A percentile compares a stretch with the other conserved stretches of the same genome.
Conservation (phyloP, 2,888 invertebrate species). For the Aspidapion aeneum region DNA sequence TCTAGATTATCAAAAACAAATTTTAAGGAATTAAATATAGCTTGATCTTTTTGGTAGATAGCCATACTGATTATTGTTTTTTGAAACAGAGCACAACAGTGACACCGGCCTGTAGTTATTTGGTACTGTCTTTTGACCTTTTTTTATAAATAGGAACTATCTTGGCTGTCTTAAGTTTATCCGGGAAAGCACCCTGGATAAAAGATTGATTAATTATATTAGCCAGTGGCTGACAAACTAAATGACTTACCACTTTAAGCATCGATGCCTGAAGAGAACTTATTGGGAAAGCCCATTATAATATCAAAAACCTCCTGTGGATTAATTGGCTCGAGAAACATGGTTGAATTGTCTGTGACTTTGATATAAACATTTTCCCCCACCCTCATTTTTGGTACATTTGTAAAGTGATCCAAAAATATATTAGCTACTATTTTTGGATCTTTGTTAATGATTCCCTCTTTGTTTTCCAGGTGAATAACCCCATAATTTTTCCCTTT, state of each 20-base stretch:
- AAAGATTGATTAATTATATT: background rate
- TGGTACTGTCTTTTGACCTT: background rate
- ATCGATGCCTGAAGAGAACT: background rate
- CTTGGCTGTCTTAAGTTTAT: too few species aligned
- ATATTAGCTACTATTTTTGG: background rate
- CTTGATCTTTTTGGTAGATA: background rate
- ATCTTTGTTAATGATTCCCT: background rate
- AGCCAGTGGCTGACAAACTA: background rate
- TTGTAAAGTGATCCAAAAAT: background rate
- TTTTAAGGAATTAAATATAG: background rate
- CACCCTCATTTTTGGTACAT: background rate
- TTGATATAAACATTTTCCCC: background rate
- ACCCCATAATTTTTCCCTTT: background rate
- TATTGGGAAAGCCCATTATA: background rate
- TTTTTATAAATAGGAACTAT: too few species aligned
- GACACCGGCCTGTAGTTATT: background rate
- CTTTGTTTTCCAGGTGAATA: background rate
- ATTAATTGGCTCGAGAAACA: background rate
- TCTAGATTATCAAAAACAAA: background rate
- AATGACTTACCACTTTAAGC: too few species aligned
- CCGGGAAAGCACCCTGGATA: background rate
- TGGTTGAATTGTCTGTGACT: background rate
- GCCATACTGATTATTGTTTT: background rate
- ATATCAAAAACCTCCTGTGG: background rate
- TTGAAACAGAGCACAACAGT: background rate